Conservation (phyloP, 1,140 invertebrate species). For the Micrasema minimum region DNA sequence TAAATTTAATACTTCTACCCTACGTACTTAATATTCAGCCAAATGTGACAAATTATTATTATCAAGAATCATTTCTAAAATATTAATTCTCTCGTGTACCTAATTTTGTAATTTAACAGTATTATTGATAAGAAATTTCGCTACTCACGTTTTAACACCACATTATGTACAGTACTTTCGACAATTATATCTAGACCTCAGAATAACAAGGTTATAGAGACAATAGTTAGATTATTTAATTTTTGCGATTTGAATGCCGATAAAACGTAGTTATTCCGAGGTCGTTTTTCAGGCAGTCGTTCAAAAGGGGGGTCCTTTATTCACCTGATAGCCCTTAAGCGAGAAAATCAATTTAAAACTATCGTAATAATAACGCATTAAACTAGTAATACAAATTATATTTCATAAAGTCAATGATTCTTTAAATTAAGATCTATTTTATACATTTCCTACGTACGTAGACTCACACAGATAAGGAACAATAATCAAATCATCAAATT, state of each 20-base stretch:
- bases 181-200: conserved; percentile 2
- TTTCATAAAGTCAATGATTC: conserved; percentile 32
- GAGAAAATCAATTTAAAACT: conserved; percentile 12
- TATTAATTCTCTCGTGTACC: conserved; percentile 47
- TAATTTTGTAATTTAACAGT: conserved; percentile 51
- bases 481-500: conserved; percentile 8
- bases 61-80: conserved; percentile 44
- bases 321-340: conserved; percentile 1
- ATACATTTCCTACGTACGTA: conserved; percentile 7
- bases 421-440: conserved; percentile 21
- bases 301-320: conserved; percentile 2
- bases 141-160: conserved; percentile 48
- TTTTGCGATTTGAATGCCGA: conserved; percentile 1
- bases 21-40: conserved; percentile 41
- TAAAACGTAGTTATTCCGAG: conserved; percentile 18
- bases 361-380: conserved; percentile 33
- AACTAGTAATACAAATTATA: conserved; percentile 51
- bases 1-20: conserved; percentile 47
- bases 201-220: conserved; percentile 10
- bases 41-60: conserved; percentile 29
- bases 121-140: conserved; percentile 53
- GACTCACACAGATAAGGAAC: conserved; percentile 47
- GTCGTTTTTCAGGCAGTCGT: conserved; percentile 15
- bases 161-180: conserved; percentile 44
- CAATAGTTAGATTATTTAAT: neutral